These are phyloP conservation scores for Australoheros scitulus DNA, from an alignment of 2,113 vertebrate species.

Conservation along the genomic window DNA sequence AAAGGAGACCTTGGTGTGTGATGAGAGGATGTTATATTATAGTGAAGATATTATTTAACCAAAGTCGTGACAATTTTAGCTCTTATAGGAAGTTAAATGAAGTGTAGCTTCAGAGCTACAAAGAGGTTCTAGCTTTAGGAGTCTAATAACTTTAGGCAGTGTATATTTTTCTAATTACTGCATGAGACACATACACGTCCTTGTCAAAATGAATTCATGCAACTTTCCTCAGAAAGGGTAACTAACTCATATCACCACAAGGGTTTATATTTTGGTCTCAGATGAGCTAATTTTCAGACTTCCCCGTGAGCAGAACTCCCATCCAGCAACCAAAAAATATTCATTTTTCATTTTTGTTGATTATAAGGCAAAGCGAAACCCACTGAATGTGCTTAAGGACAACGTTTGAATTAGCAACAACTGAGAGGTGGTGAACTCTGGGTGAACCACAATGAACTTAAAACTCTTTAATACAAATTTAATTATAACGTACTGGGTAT, in stretches of 20 bases:
- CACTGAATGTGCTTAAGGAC: background rate
- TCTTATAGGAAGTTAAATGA: constrained; percentile 30
- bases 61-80: constrained; percentile 22
- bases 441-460: background rate
- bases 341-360: background rate
- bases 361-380: background rate
- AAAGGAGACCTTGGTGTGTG: constrained; percentile 22
- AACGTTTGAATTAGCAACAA: background rate
- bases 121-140: background rate
- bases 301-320: background rate
- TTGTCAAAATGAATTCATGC: background rate
- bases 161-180: background rate
- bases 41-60: constrained; percentile 12
- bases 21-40: constrained; percentile 10
- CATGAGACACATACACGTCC: background rate
- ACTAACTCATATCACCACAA: background rate
- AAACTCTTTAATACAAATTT: background rate
- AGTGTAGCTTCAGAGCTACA: background rate
- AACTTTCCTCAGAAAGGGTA: constrained; percentile 12
- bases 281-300: background rate
- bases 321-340: background rate
- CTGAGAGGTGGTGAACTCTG: background rate
- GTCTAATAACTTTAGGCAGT: constrained; percentile 5
- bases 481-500: background rate
- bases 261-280: constrained; percentile 2